Base-by-base conservation (phyloP, 2,113 vertebrate species). In the Varanus salvator region DNA sequence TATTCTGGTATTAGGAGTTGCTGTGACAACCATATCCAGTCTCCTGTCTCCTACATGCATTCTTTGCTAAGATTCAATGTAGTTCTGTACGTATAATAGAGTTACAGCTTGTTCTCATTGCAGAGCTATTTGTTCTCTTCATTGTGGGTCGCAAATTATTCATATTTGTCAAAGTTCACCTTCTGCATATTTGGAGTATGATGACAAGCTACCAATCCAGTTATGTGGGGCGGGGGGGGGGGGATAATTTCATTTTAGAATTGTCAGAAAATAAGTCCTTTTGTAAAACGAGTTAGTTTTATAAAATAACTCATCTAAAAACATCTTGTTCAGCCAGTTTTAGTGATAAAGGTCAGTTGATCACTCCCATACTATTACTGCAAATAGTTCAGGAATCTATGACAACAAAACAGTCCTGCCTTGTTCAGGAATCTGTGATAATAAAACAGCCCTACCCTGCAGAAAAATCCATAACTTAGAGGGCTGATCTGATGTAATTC, bases 361-460 rank as follows among this genome's bases (percentile, higher is more conserved):
- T 52, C 57, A 90, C 9, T 9, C 75, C 75, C 66, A 85, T 19
- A 48, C 3, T 5, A 27, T 90, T 85, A 69, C 75, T 80, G 48
- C 64, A 80, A 80, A 85, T n/a, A 85, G 50, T 69, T 69, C 38
- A 85, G 60, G 60, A 85, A 85, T 90, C n/a, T 90, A 68, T 90
- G 83, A 80, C 75, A 71, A 85, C 52, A 83, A 83, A 72, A 57
- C 64, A 86, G 50, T 71, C 84, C 69, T 75, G 54, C 84, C 71
- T 74, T 21, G 64, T 52, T 69, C 60, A 85, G 74, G 60, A 85
- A 85, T 90, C 50, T 90, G 50, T 90, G 83, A 80, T 64, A 69
- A 85, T 34, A 74, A 81, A 84, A 80, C 80, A 90, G 52, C 66
- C 88, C 75, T 85, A 69, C 88, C 88, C 83, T 71, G 38, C 64